phyloP scores from a whole-genome alignment of 2,888 invertebrate genomes.

The Agriotes lineatus region DNA sequence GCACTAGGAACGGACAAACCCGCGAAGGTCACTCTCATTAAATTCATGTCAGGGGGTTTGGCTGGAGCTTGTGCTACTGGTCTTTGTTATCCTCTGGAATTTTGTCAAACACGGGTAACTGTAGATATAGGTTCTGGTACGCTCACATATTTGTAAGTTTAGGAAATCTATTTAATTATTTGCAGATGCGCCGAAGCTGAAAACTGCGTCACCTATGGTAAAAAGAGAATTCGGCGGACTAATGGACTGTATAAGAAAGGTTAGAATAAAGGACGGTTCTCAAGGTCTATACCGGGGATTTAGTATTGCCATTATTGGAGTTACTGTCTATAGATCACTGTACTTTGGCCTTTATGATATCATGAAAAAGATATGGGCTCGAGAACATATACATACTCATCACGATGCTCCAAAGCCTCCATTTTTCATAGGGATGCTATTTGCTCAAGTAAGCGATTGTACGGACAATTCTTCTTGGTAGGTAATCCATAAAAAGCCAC shows the following conservation, averaged over 20 bases:
- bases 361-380: conserved; percentile 24
- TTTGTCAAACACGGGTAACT: conserved; percentile 46
- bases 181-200: too few species aligned
- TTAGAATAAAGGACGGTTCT: conserved; percentile 38
- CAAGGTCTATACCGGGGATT: conserved; percentile 43
- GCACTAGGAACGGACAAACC: background rate
- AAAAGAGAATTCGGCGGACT: conserved; percentile 45
- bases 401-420: conserved; percentile 19
- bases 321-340: conserved; percentile 40
- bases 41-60: conserved; percentile 41
- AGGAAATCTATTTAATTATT: too few species aligned
- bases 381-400: background rate
- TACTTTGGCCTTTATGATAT: conserved; percentile 47
- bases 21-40: background rate
- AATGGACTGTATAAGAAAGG: conserved; percentile 33
- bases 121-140: conserved; percentile 44
- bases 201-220: background rate
- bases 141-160: too few species aligned
- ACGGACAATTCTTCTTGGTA: too few species aligned
- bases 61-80: conserved; percentile 38
- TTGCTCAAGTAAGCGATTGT: conserved; percentile 45
- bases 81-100: conserved; percentile 44
- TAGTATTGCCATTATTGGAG: conserved; percentile 29
- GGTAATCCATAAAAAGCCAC: too few species aligned
- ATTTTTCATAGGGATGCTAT: conserved; percentile 19